Evolutionary conservation across 2,888 invertebrate genomes (phyloP).

Genomic region (Cheilosia variabilis): DNA sequence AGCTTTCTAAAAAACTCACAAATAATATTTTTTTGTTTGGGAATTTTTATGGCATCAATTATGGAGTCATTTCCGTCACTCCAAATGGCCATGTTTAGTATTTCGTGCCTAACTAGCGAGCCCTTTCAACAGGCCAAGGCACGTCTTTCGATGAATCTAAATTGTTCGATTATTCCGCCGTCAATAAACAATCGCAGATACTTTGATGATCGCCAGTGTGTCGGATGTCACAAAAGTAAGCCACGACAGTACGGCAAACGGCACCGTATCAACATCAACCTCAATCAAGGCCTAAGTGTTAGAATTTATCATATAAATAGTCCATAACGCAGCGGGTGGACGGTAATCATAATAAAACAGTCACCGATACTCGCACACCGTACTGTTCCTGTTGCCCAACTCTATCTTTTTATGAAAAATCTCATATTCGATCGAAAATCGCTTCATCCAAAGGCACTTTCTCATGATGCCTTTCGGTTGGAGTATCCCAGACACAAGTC

Average conservation of each 20-base stretch:
- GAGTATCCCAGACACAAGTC: constrained; percentile 61
- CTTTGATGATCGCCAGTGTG: constrained; percentile 43
- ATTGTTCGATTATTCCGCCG: constrained; percentile 58
- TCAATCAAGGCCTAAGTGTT: constrained; percentile 57
- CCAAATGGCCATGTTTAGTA: constrained; percentile 61
- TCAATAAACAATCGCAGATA: constrained; percentile 57
- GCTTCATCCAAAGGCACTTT: constrained; percentile 60
- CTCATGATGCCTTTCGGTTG: constrained; percentile 38
- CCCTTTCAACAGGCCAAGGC: constrained; percentile 52
- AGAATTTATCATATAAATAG: constrained; percentile 65
- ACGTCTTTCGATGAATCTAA: constrained; percentile 66
- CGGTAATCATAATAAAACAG: constrained; percentile 59
- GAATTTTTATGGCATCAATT: constrained; percentile 73
- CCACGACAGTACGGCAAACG: background rate
- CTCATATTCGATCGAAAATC: constrained; percentile 26
- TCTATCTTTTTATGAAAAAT: background rate
- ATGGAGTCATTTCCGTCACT: constrained; percentile 69
- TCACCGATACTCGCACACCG: constrained; percentile 24
- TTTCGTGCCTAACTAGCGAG: constrained; percentile 43
- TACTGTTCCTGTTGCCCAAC: constrained; percentile 1
- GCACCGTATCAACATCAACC: background rate
- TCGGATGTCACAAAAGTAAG: background rate
- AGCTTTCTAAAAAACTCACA: constrained; percentile 50
- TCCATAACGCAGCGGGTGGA: constrained; percentile 66
- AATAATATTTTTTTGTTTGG: constrained; percentile 49